Evolutionary conservation across 2,888 invertebrate genomes (phyloP).

Genomic region (Balanococcus diminutus): DNA sequence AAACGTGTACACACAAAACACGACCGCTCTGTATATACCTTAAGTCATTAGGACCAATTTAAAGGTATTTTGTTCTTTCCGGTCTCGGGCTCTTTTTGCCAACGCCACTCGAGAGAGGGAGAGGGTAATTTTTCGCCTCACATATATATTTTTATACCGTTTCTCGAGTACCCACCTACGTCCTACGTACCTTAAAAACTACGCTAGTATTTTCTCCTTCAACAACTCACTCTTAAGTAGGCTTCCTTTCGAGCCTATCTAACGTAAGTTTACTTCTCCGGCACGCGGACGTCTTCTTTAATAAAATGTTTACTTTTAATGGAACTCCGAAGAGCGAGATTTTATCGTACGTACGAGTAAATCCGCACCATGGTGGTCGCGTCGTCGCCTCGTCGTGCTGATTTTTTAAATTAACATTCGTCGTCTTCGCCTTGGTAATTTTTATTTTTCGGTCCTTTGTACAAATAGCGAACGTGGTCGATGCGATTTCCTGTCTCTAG

Average conservation of each 20-base stretch:
- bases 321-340: neutral
- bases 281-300: neutral
- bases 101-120: neutral
- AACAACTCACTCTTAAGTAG: neutral
- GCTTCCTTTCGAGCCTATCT: neutral
- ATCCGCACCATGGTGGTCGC: too few species aligned
- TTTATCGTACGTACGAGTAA: neutral
- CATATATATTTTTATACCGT: neutral
- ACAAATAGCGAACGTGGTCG: neutral
- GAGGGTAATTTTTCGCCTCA: neutral
- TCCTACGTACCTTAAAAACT: neutral
- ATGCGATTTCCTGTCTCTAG: neutral
- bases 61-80: slow-evolving; percentile 42
- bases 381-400: neutral
- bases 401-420: neutral
- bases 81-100: neutral
- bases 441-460: neutral
- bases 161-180: neutral
- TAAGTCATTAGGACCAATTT: slow-evolving; percentile 40
- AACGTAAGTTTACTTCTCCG: neutral
- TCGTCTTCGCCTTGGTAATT: neutral
- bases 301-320: neutral
- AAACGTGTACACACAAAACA: slow-evolving; percentile 9
- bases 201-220: neutral
- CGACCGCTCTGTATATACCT: slow-evolving; percentile 35